Evolutionary conservation across 2,113 vertebrate species (phyloP).

Genomic region (Heterotilapia buettikoferi): DNA sequence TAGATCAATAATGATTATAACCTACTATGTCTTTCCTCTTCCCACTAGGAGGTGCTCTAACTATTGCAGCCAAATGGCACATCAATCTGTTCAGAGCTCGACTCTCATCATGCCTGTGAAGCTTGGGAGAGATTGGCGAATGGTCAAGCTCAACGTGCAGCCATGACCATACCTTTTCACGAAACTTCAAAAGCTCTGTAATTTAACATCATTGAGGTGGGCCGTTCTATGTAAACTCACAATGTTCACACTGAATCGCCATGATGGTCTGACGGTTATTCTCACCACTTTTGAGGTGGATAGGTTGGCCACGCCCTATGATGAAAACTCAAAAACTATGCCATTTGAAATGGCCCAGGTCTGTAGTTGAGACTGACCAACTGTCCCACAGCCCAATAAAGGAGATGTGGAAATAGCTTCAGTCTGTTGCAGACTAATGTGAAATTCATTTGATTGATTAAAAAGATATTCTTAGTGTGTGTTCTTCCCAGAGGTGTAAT

Average conservation of each 20-base stretch:
- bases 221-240: neutral
- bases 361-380: neutral
- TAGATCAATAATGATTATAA: neutral
- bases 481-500: neutral
- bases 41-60: neutral
- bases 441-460: neutral
- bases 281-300: neutral
- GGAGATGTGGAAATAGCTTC: neutral
- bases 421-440: neutral
- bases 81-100: neutral
- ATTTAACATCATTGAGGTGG: fast-evolving
- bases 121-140: neutral
- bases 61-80: neutral
- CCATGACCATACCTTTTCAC: neutral
- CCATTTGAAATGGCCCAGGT: neutral
- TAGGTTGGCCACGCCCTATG: neutral
- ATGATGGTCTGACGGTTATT: neutral
- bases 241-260: neutral
- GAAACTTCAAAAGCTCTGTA: neutral
- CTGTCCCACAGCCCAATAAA: neutral
- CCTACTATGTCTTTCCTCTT: neutral
- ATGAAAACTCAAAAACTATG: neutral
- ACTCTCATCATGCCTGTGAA: neutral
- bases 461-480: neutral
- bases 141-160: fast-evolving